Evolutionary conservation across 2,797 vertebrate genomes (phyloP).

Genomic region (Ptychobarbus kaznakovi): DNA sequence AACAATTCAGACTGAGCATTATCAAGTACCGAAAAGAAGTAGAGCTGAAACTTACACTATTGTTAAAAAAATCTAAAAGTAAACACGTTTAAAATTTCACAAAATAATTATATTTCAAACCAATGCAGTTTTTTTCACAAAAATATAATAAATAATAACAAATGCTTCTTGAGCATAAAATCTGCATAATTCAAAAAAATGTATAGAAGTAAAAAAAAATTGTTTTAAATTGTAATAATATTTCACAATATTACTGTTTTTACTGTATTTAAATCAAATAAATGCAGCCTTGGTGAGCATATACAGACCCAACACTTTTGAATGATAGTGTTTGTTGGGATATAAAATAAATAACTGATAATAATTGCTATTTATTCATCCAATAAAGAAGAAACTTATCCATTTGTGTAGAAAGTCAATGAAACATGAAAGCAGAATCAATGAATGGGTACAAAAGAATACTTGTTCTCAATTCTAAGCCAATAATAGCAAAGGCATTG

Average conservation of each 20-base stretch:
- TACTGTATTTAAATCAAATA: neutral
- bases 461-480: slow-evolving; percentile 49
- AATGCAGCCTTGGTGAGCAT: neutral
- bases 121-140: no score
- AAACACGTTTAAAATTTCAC: no score
- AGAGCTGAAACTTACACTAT: neutral
- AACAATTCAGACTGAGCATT: neutral
- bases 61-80: neutral
- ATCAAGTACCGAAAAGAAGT: neutral
- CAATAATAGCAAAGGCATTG: slow-evolving; percentile 50
- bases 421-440: slow-evolving; percentile 39
- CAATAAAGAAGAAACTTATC: slow-evolving; percentile 11
- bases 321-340: neutral
- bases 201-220: neutral
- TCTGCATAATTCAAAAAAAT: neutral
- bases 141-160: neutral
- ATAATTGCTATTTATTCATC: neutral
- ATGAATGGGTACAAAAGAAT: slow-evolving; percentile 51
- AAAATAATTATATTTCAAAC: neutral
- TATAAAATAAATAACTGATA: neutral
- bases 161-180: neutral
- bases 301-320: neutral
- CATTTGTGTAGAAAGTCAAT: slow-evolving; percentile 7
- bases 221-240: neutral
- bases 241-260: neutral